Conservation (phyloP, 2,888 invertebrate species). For the Troilus luridus region DNA sequence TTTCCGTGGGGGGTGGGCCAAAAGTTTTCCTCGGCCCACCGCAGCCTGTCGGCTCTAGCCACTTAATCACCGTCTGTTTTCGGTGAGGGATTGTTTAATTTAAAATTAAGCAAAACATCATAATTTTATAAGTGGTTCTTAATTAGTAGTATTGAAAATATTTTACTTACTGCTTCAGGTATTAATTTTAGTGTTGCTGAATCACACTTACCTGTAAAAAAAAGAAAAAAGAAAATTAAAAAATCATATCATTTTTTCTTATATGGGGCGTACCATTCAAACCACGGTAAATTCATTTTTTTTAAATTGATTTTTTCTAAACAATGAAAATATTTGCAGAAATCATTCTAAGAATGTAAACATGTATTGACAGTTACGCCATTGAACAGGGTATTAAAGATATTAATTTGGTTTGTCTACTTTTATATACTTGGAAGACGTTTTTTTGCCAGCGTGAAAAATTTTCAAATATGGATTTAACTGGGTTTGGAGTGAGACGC, state of each 20-base stretch:
- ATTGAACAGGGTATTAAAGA: too few relatives aligned
- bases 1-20: not conserved
- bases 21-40: not conserved
- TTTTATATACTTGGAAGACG: too few relatives aligned
- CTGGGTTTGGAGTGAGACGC: too few relatives aligned
- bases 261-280: too few relatives aligned
- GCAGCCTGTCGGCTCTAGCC: not conserved
- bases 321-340: too few relatives aligned
- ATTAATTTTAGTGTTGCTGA: not conserved
- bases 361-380: too few relatives aligned
- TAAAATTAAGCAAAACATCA: not conserved
- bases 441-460: too few relatives aligned
- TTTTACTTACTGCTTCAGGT: not conserved
- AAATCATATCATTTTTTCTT: not conserved
- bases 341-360: too few relatives aligned
- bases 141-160: not conserved
- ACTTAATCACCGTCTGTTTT: not conserved
- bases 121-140: not conserved
- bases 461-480: too few relatives aligned
- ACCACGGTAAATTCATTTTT: too few relatives aligned
- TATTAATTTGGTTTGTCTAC: too few relatives aligned
- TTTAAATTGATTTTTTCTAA: too few relatives aligned
- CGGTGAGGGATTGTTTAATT: not conserved
- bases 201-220: not conserved
- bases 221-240: not conserved